A percentile compares a stretch with the other conserved stretches of the same genome.
Evolutionary conservation across 2,888 invertebrate species (phyloP).

Genomic region (Caenorhabditis parvicauda): DNA sequence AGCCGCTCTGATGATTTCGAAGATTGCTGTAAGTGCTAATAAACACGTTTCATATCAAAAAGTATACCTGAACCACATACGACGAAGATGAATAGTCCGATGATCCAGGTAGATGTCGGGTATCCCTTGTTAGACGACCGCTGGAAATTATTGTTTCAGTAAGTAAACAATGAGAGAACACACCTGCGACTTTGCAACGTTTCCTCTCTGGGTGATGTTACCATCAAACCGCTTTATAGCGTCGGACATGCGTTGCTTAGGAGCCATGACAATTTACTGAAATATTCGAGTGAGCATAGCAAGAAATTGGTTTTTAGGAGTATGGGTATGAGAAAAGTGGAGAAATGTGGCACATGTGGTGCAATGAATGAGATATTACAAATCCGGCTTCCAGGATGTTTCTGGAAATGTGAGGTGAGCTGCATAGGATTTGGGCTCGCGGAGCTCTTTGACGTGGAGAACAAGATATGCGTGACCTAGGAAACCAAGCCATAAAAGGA

Average conservation of each 20-base stretch:
- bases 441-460: too few relatives aligned
- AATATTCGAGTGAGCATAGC: too few relatives aligned
- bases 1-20: conserved; percentile 83
- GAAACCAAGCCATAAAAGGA: too few relatives aligned
- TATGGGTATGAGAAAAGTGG: too few relatives aligned
- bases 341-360: too few relatives aligned
- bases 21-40: conserved; percentile 74
- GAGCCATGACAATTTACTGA: too few relatives aligned
- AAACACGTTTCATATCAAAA: background rate
- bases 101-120: conserved; percentile 94
- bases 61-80: conserved; percentile 87
- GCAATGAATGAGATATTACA: too few relatives aligned
- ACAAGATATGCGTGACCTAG: too few relatives aligned
- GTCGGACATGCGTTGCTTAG: conserved; percentile 96
- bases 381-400: too few relatives aligned
- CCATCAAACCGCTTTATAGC: conserved; percentile 97
- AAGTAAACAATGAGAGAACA: conserved; percentile 63
- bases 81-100: conserved; percentile 95
- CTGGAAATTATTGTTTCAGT: conserved; percentile 68
- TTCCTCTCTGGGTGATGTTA: conserved; percentile 90
- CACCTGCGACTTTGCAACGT: conserved; percentile 92
- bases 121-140: conserved; percentile 81
- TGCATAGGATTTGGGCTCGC: too few relatives aligned
- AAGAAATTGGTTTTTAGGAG: too few relatives aligned
- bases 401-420: too few relatives aligned